Evolutionary conservation across 2,797 vertebrate genomes (phyloP).

Genomic region (Myoxocephalus aenaeus): DNA sequence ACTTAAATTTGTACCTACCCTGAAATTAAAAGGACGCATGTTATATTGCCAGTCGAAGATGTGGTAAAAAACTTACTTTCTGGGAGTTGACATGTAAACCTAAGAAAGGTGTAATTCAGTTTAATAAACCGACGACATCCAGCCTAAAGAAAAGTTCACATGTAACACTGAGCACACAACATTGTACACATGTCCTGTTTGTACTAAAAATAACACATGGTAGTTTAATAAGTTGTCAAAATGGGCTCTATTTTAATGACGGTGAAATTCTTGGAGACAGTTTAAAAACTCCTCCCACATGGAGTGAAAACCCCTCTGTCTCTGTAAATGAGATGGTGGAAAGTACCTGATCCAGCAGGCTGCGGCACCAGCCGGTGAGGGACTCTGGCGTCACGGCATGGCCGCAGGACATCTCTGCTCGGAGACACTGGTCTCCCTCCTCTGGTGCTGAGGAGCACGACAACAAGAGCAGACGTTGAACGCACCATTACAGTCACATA

Average conservation of each 20-base stretch:
- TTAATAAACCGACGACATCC: background rate
- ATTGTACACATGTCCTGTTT: background rate
- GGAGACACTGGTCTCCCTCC: conserved; percentile 67
- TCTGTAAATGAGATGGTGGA: background rate
- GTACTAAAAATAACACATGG: background rate
- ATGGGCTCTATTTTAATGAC: too few relatives aligned
- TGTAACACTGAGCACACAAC: background rate
- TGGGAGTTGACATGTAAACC: background rate
- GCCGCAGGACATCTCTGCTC: conserved; percentile 81
- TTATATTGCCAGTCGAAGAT: background rate
- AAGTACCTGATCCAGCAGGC: conserved; percentile 78
- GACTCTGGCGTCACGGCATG: conserved; percentile 81
- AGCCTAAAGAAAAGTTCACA: background rate
- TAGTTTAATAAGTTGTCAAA: background rate
- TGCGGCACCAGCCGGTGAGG: conserved; percentile 81
- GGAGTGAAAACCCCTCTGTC: background rate
- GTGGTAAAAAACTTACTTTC: background rate
- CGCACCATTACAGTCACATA: background rate
- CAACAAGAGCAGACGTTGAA: conserved; percentile 7
- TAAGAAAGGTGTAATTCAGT: background rate
- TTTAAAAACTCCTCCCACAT: background rate
- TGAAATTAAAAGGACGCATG: conserved; percentile 37
- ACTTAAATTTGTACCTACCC: conserved; percentile 77
- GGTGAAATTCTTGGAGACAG: background rate
- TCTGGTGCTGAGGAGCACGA: conserved; percentile 60